Evolutionary conservation across 2,797 vertebrate genomes (phyloP).

Genomic region (Buphagus erythrorhynchus): DNA sequence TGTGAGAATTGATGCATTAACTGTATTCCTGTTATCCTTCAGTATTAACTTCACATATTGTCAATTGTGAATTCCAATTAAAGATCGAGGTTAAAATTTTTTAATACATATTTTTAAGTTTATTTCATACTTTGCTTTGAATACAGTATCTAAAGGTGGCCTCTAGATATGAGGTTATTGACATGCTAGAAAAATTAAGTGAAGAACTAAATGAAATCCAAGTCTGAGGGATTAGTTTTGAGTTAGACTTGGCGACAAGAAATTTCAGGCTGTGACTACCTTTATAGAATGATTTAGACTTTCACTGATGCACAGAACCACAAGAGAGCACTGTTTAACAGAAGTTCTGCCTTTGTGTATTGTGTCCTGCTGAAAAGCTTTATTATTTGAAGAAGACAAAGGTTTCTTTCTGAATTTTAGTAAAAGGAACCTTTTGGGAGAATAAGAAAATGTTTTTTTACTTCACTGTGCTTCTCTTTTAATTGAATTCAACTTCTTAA

Average conservation of each 20-base stretch:
- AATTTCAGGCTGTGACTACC: not conserved
- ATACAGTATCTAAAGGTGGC: not conserved
- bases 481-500: not conserved
- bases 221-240: not conserved
- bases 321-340: slow-evolving; percentile 81
- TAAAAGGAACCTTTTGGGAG: not conserved
- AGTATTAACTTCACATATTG: not conserved
- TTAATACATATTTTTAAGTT: not conserved
- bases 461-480: not conserved
- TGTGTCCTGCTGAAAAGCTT: slow-evolving; percentile 36
- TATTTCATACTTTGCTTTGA: slow-evolving; percentile 7
- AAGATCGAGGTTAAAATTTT: not conserved
- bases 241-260: not conserved
- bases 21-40: not conserved
- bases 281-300: slow-evolving; percentile 26
- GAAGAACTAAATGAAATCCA: not conserved
- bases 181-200: not conserved
- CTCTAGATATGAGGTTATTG: not conserved
- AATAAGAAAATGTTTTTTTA: not conserved
- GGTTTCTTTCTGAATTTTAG: slow-evolving; percentile 28
- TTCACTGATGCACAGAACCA: slow-evolving; percentile 59
- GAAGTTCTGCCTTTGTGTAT: slow-evolving; percentile 54
- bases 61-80: not conserved
- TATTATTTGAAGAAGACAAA: slow-evolving; percentile 34
- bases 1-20: not conserved